These are phyloP conservation scores for Dinoponera quadriceps DNA, from an alignment of 1,140 invertebrate species.

Conservation along the genomic window DNA sequence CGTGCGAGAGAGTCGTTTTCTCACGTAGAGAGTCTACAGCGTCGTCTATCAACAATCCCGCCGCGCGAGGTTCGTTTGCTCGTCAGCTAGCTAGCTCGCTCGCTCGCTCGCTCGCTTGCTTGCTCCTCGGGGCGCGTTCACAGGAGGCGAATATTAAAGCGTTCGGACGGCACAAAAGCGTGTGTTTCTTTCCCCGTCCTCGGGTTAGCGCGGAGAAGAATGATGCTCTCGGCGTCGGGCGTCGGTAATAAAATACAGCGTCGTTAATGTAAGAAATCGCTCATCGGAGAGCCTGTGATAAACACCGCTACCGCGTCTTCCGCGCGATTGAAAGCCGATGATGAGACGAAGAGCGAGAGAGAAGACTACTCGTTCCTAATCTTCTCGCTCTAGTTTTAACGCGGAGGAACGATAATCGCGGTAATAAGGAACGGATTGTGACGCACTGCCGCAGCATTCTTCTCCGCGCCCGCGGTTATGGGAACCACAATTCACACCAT, in stretches of 20 bases:
- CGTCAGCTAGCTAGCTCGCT: too few relatives aligned
- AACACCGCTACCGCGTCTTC: too few relatives aligned
- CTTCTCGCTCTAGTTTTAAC: too few relatives aligned
- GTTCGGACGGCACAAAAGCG: conserved; percentile 61
- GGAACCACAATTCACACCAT: conserved; percentile 53
- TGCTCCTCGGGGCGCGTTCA: conserved; percentile 51
- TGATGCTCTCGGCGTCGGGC: neutral
- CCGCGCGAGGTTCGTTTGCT: conserved; percentile 36
- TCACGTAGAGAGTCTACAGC: conserved; percentile 54
- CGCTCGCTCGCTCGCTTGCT: conserved; percentile 20
- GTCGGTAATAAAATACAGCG: too few relatives aligned
- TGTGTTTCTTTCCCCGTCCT: conserved; percentile 31
- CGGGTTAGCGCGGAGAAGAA: conserved; percentile 47
- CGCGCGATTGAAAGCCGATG: too few relatives aligned
- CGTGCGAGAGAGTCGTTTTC: conserved; percentile 59
- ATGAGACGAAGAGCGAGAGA: too few relatives aligned
- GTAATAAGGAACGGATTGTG: neutral
- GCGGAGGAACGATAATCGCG: neutral
- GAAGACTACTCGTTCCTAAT: too few relatives aligned
- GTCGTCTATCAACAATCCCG: conserved; percentile 39
- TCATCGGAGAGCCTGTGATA: too few relatives aligned
- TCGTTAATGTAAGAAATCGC: too few relatives aligned
- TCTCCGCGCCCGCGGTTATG: conserved; percentile 42
- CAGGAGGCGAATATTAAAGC: conserved; percentile 54
- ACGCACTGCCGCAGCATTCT: conserved; percentile 26